phyloP scores from a whole-genome alignment of 2,113 vertebrate genomes.

The Brachypteracias leptosomus region DNA sequence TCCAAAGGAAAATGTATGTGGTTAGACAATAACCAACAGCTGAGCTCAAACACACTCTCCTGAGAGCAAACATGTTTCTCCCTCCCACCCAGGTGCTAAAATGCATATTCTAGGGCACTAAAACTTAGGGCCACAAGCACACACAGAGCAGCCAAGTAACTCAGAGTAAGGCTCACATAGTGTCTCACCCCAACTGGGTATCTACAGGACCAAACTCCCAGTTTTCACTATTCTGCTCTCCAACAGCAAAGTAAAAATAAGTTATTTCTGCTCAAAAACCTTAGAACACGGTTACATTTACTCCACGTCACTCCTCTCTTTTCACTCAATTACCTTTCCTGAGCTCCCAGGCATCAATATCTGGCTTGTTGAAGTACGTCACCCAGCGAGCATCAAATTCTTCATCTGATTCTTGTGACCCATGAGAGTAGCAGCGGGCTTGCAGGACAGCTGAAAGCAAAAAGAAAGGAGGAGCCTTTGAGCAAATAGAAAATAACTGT shows the following conservation, averaged over 20 bases:
- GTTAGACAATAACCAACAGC: neutral
- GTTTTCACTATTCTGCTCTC: neutral
- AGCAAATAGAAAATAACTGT: neutral
- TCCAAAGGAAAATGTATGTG: neutral
- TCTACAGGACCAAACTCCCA: neutral
- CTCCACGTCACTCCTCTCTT: neutral
- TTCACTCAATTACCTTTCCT: constrained; percentile 83
- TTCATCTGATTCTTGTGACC: constrained; percentile 90
- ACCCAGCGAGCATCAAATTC: constrained; percentile 98
- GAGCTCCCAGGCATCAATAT: constrained; percentile 95
- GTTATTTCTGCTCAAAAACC: neutral
- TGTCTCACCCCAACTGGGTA: neutral
- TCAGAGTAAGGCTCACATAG: neutral
- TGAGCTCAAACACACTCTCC: neutral
- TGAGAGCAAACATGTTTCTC: rapidly evolving
- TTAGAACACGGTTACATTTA: neutral
- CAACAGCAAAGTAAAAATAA: neutral
- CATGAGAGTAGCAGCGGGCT: constrained; percentile 90
- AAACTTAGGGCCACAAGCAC: neutral
- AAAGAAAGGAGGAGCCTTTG: neutral
- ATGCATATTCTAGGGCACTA: rapidly evolving
- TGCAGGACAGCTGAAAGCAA: constrained; percentile 73
- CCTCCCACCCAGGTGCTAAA: neutral
- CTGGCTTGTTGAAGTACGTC: constrained; percentile 95
- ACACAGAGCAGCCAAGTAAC: rapidly evolving